Evolutionary conservation across 2,888 invertebrate species (phyloP).

Genomic region (Drosophila kambysellisi): DNA sequence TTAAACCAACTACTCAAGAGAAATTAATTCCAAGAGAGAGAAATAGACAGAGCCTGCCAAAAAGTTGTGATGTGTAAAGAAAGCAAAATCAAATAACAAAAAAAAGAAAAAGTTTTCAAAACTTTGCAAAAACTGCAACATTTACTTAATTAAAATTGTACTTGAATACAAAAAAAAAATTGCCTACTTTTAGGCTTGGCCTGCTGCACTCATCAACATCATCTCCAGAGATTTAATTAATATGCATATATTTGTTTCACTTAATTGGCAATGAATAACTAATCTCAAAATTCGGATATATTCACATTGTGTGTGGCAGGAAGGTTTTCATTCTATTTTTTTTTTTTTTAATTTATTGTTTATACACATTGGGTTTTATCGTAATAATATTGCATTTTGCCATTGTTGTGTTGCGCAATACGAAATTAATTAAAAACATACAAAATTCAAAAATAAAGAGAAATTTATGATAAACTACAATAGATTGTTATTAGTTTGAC

Average conservation of each 20-base stretch:
- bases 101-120: constrained; percentile 40
- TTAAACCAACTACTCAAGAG: constrained; percentile 60
- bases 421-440: constrained; percentile 42
- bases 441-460: constrained; percentile 32
- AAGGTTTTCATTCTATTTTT: constrained; percentile 73
- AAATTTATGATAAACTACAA: constrained; percentile 33
- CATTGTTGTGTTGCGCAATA: constrained; percentile 21
- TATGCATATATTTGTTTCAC: constrained; percentile 23
- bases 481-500: constrained; percentile 41
- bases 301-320: constrained; percentile 81
- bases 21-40: constrained; percentile 43
- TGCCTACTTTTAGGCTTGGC: constrained; percentile 56
- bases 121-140: constrained; percentile 29
- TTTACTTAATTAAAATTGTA: constrained; percentile 24
- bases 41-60: constrained; percentile 12
- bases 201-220: constrained; percentile 1
- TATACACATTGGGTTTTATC: constrained; percentile 21
- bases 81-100: constrained; percentile 35
- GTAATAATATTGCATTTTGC: constrained; percentile 34
- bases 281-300: constrained; percentile 19
- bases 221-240: constrained; percentile 22
- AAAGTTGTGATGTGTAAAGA: constrained; percentile 8
- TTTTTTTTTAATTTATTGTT: constrained; percentile 20
- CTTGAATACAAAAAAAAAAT: constrained; percentile 1
- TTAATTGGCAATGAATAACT: constrained; percentile 44